Evolutionary conservation across 1,140 invertebrate genomes (phyloP).

Genomic region (Holcopasites calliopsidis): DNA sequence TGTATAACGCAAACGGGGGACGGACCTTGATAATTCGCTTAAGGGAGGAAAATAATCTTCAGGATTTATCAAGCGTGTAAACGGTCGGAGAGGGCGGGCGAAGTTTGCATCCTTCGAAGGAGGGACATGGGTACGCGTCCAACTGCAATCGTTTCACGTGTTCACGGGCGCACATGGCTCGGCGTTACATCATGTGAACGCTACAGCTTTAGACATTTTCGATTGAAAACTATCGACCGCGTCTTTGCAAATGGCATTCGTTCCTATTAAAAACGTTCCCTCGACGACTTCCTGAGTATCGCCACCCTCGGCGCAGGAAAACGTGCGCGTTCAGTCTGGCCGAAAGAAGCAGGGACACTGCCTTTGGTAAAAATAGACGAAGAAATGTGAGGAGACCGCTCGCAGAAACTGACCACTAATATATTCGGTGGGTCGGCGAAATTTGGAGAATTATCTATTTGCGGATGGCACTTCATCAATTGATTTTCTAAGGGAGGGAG

Average conservation of each 20-base stretch:
- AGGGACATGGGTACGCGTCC: constrained; percentile 23
- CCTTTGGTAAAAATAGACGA: neutral
- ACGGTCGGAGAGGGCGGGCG: neutral
- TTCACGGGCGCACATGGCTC: neutral
- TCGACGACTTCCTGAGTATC: neutral
- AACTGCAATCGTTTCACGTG: constrained; percentile 4
- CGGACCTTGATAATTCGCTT: constrained; percentile 14
- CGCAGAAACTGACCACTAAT: too few species aligned
- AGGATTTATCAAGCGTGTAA: constrained; percentile 15
- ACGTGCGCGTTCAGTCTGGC: neutral
- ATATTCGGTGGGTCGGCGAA: too few species aligned
- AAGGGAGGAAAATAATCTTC: constrained; percentile 28
- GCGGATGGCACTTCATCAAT: too few species aligned
- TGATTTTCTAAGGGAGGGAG: too few species aligned
- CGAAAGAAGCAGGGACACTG: neutral
- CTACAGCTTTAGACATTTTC: neutral
- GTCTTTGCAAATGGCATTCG: neutral
- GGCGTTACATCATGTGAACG: neutral
- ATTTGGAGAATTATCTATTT: too few species aligned
- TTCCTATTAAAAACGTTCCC: neutral
- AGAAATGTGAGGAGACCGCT: neutral
- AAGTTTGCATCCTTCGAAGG: constrained; percentile 27
- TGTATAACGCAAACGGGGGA: neutral
- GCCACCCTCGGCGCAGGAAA: neutral
- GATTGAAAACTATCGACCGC: neutral